Conservation (phyloP, 2,888 invertebrate genomes). For the Escarpia spicata region DNA sequence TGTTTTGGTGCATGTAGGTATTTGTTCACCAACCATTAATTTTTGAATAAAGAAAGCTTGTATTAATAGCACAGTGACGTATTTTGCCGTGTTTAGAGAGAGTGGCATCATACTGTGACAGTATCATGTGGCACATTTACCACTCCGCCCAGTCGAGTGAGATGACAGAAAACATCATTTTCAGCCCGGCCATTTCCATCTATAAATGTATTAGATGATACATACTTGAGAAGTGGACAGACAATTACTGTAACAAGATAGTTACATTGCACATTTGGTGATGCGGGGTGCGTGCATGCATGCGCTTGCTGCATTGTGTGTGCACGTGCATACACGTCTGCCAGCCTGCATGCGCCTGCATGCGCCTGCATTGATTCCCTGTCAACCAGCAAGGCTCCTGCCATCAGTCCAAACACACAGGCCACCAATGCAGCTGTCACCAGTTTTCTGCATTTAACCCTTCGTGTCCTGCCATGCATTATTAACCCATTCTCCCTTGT, state of each 20-base stretch:
- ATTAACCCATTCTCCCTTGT: constrained; percentile 20
- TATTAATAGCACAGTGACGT: too few species aligned
- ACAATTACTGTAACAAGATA: not conserved
- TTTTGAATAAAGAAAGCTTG: too few species aligned
- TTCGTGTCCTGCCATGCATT: not conserved
- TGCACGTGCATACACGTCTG: too few species aligned
- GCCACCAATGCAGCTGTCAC: not conserved
- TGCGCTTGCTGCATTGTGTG: not conserved
- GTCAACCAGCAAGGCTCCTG: not conserved
- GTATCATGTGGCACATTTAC: too few species aligned
- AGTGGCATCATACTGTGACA: too few species aligned
- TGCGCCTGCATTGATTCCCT: not conserved
- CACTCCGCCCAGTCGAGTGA: too few species aligned
- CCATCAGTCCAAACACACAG: constrained; percentile 21
- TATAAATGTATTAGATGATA: not conserved
- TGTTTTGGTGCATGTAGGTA: too few species aligned
- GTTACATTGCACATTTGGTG: not conserved
- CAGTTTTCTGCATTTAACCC: not conserved
- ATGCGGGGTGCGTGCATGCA: not conserved
- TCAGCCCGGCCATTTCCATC: too few species aligned
- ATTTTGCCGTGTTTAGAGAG: too few species aligned
- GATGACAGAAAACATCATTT: too few species aligned
- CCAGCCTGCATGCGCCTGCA: not conserved
- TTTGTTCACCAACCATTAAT: too few species aligned
- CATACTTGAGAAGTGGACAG: not conserved